Evolutionary conservation across 2,888 invertebrate genomes (phyloP).

Genomic region (Pseudococcus viburni): DNA sequence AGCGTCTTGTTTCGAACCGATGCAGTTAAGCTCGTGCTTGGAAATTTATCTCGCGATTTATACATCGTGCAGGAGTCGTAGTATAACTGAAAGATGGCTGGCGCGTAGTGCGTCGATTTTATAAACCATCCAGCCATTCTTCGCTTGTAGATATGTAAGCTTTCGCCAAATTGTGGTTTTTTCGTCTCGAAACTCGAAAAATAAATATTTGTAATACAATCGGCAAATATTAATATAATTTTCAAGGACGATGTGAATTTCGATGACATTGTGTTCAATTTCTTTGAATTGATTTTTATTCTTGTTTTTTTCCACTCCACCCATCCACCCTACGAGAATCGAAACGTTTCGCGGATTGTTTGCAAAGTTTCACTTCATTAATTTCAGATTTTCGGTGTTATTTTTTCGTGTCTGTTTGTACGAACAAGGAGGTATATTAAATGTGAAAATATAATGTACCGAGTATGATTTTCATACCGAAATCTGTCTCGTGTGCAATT

Average conservation of each 20-base stretch:
- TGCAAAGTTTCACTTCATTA: not conserved
- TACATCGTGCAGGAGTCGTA: not conserved
- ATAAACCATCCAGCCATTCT: not conserved
- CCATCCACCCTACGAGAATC: not conserved
- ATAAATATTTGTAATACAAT: slow-evolving; percentile 1
- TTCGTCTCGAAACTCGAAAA: not conserved
- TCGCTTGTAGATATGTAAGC: not conserved
- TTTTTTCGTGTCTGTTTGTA: not conserved
- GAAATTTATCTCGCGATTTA: slow-evolving; percentile 17
- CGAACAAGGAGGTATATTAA: not conserved
- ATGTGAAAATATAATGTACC: too few species aligned
- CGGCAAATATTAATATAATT: slow-evolving; percentile 13
- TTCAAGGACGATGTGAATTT: slow-evolving; percentile 6
- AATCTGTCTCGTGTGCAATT: not conserved
- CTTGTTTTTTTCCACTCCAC: not conserved
- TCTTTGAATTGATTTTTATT: not conserved
- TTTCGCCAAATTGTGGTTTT: not conserved
- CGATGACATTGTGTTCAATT: not conserved
- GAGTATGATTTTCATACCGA: not conserved
- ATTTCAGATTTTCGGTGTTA: not conserved
- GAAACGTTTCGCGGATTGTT: not conserved
- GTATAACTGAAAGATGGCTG: slow-evolving; percentile 7
- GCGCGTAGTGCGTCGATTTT: not conserved
- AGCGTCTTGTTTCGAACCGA: not conserved
- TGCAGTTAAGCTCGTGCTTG: not conserved